Evolutionary conservation across 2,888 invertebrate species (phyloP), one percentile per base, ranked within the genome.

Genomic region (Agrotis puta): DNA sequence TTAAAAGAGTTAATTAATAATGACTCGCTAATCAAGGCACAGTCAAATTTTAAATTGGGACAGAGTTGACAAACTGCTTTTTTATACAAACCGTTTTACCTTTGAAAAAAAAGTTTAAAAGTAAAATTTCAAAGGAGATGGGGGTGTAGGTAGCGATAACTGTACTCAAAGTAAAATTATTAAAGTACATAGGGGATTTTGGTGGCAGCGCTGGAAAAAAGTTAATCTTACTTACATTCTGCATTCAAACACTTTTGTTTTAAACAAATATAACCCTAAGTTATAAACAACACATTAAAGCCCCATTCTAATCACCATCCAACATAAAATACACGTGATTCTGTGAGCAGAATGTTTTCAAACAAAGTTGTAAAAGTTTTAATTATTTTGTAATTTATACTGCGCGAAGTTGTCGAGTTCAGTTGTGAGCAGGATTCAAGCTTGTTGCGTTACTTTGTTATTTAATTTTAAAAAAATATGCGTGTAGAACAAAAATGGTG

Each of bases 361-460:
- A 77, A 83, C 73, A 65, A 70, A 78, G 45, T 81, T 61, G 45
- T 11, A 16, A 85, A 39, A 85, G 73, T 85, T 83, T 70, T 83
- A 83, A 83, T 83, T 83, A 83, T 85, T 85, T 77, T 63, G 78
- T 79, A 75, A 83, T 78, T 77, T 68, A 77, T 74, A 54, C 53
- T 27, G 54, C 45, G 50, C 33, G 9, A 70, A 79, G 74, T 84
- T 82, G 18, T 24, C 39, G 48, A 63, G 77, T 63, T 72, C 73
- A 74, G 65, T 79, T 84, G 62, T 74, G 27, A 79, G 70, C 64
- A 70, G 64, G 71, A 68, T 57, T 71, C 54, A 7, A 64, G 51
- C 22, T 57, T 63, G 65, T 53, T 70, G 43, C 14, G 45, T 53
- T 64, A 68, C 63, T 66, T 75, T 57, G 66, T 78, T 71, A 43